Conservation (phyloP, 2,888 invertebrate species). For the Agonum fuliginosum region DNA sequence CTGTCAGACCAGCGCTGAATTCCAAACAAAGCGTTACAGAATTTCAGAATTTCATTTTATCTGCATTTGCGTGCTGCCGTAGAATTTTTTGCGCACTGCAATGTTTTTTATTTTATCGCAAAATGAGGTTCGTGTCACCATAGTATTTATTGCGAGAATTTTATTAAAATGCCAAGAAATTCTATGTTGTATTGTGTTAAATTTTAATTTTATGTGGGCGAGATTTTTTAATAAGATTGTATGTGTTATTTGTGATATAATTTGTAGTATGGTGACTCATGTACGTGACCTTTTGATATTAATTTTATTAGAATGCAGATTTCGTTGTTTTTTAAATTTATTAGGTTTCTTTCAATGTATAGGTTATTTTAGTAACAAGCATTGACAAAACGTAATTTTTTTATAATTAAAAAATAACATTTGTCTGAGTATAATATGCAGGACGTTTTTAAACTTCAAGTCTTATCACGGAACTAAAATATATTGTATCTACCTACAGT, state of each 20-base stretch:
- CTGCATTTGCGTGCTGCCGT: slow-evolving; percentile 11
- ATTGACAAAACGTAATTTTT: no score
- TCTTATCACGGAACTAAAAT: no score
- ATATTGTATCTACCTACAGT: no score
- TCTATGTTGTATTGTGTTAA: slow-evolving; percentile 35
- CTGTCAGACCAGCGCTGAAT: neutral
- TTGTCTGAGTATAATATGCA: no score
- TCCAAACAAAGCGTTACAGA: neutral
- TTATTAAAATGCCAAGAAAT: slow-evolving; percentile 35
- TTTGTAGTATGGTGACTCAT: no score
- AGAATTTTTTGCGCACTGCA: slow-evolving; percentile 27
- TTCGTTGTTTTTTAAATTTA: no score
- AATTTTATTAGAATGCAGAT: no score
- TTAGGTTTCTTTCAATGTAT: no score
- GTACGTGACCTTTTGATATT: no score
- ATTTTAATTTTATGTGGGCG: slow-evolving; percentile 17
- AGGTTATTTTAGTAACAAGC: no score
- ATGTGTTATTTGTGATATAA: neutral
- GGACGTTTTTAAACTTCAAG: no score
- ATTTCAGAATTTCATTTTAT: slow-evolving; percentile 7
- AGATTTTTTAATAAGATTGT: slow-evolving; percentile 34
- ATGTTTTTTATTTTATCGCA: slow-evolving; percentile 40
- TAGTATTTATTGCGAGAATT: slow-evolving; percentile 46
- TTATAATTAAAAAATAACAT: no score
- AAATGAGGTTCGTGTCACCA: slow-evolving; percentile 16